A percentile compares a stretch with the other conserved stretches of the same genome.
Evolutionary conservation across 2,888 invertebrate genomes (phyloP).

Genomic region (Bellardia bayeri): DNA sequence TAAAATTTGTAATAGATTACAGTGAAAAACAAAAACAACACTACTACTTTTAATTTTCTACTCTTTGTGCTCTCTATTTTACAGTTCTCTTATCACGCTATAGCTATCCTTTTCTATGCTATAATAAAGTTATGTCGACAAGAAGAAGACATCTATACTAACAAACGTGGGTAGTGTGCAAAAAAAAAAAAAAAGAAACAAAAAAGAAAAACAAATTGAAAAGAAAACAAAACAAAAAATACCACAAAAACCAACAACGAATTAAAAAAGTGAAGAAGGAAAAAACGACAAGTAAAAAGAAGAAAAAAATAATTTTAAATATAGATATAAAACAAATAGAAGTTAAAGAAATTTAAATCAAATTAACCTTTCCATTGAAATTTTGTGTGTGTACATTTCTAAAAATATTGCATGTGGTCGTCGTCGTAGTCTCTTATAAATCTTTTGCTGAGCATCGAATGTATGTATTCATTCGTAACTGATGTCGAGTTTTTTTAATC

Average conservation of each 20-base stretch:
- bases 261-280: conserved; percentile 63
- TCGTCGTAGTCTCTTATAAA: conserved; percentile 1
- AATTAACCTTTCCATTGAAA: conserved; percentile 60
- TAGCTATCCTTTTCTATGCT: conserved; percentile 74
- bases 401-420: conserved; percentile 58
- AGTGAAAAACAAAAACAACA: conserved; percentile 62
- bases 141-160: conserved; percentile 64
- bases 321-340: conserved; percentile 54
- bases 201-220: conserved; percentile 55
- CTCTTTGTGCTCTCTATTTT: conserved; percentile 58
- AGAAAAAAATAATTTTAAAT: conserved; percentile 39
- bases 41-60: conserved; percentile 47
- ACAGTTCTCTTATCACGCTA: conserved; percentile 50
- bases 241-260: conserved; percentile 67
- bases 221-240: conserved; percentile 70
- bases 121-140: conserved; percentile 40
- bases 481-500: conserved; percentile 45
- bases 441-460: conserved; percentile 57
- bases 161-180: conserved; percentile 73
- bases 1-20: conserved; percentile 77
- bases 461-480: conserved; percentile 58
- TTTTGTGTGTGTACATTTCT: conserved; percentile 48
- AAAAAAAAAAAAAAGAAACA: conserved; percentile 58
- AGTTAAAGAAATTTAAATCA: conserved; percentile 67
- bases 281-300: conserved; percentile 25